A percentile compares a stretch with the other conserved stretches of the same genome.
Conservation (phyloP, 1,140 invertebrate genomes). For the Cherax quadricarinatus region DNA sequence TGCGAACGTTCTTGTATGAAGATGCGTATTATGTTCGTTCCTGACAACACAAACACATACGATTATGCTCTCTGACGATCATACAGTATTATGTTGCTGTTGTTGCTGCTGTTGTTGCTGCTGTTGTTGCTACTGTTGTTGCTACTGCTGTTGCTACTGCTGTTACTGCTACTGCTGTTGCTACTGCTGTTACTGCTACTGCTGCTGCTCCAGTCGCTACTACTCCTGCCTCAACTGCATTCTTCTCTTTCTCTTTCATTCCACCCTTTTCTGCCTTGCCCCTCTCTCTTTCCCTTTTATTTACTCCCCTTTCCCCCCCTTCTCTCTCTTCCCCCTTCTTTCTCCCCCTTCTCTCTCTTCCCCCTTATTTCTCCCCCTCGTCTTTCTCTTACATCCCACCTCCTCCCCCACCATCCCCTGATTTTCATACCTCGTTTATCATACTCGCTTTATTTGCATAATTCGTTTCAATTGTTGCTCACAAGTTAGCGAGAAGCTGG, state of each 20-base stretch:
- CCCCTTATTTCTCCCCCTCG: background rate
- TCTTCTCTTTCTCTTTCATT: background rate
- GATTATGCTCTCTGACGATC: too few species aligned
- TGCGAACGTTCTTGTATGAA: too few species aligned
- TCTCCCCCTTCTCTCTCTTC: background rate
- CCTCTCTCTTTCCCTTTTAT: background rate
- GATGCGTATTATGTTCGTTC: too few species aligned
- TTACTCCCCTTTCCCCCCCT: background rate
- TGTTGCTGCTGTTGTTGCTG: too few species aligned
- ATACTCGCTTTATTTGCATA: constrained; percentile 11
- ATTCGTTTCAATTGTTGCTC: background rate
- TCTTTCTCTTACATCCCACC: background rate
- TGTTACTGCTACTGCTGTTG: too few species aligned
- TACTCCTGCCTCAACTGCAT: too few species aligned
- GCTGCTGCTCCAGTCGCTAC: too few species aligned
- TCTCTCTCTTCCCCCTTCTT: background rate
- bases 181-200: too few species aligned
- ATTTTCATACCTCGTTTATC: background rate
- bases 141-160: too few species aligned
- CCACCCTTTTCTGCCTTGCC: background rate
- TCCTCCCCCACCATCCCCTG: background rate
- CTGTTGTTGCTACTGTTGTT: too few species aligned
- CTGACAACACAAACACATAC: too few species aligned
- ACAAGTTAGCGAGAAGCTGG: background rate
- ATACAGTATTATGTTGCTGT: too few species aligned